Conservation (phyloP, 1,140 invertebrate genomes). For the Megathymus violae region DNA sequence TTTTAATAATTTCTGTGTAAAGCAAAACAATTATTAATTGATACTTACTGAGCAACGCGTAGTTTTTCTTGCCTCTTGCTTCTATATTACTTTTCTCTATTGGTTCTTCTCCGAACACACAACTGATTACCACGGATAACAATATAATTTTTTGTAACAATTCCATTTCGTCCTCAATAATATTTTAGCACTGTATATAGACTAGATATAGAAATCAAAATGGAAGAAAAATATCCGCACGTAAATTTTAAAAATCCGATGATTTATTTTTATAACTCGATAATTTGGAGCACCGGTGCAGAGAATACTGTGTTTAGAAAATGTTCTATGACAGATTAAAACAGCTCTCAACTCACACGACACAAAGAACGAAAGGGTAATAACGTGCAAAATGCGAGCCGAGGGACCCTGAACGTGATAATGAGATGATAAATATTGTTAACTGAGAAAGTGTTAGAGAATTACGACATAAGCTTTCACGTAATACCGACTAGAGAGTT, state of each 20-base stretch:
- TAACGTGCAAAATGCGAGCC: slow-evolving; percentile 26
- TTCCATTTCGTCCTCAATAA: slow-evolving; percentile 9
- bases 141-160: slow-evolving; percentile 11
- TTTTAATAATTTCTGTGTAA: too few relatives aligned
- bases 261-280: not conserved
- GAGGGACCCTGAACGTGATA: slow-evolving; percentile 37
- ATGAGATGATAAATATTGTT: slow-evolving; percentile 47
- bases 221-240: too few relatives aligned
- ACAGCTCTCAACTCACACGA: slow-evolving; percentile 15
- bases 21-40: not conserved
- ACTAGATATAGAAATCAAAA: too few relatives aligned
- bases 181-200: too few relatives aligned
- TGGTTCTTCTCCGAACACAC: slow-evolving; percentile 36
- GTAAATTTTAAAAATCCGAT: not conserved
- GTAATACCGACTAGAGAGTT: slow-evolving; percentile 36
- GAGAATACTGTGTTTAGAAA: not conserved
- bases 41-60: slow-evolving; percentile 68
- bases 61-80: slow-evolving; percentile 65
- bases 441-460: slow-evolving; percentile 41
- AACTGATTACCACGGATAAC: slow-evolving; percentile 2
- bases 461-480: slow-evolving; percentile 41
- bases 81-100: slow-evolving; percentile 44
- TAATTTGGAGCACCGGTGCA: not conserved
- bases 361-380: slow-evolving; percentile 21
- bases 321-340: slow-evolving; percentile 18